phyloP scores from a whole-genome alignment of 2,797 vertebrate species.

The Peromyscus attwateri region DNA sequence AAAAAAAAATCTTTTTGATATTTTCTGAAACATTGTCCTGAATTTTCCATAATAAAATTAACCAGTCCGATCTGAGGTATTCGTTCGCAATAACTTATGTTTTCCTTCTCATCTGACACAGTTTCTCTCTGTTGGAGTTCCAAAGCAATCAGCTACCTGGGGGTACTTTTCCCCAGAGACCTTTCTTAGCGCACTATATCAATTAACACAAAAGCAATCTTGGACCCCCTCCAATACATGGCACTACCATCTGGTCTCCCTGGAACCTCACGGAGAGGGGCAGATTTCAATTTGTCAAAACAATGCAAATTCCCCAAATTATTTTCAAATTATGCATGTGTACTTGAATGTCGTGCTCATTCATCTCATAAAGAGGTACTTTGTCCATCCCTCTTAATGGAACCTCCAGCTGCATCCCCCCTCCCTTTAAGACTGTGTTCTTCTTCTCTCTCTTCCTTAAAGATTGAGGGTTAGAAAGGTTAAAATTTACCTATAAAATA shows the following conservation, averaged over 20 bases:
- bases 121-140: constrained; percentile 87
- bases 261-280: constrained; percentile 82
- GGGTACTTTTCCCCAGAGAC: constrained; percentile 86
- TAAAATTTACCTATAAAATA: constrained; percentile 46
- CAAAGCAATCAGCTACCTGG: constrained; percentile 87
- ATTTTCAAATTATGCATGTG: constrained; percentile 86
- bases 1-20: constrained; percentile 71
- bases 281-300: constrained; percentile 87
- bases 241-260: constrained; percentile 87
- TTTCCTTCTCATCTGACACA: constrained; percentile 84
- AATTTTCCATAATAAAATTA: constrained; percentile 82
- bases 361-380: constrained; percentile 75
- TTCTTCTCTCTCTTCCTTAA: neutral
- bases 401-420: constrained; percentile 26
- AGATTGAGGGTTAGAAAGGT: constrained; percentile 12
- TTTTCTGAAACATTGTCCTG: constrained; percentile 56
- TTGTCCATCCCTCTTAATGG: constrained; percentile 70
- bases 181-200: constrained; percentile 83
- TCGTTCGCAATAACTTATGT: constrained; percentile 81
- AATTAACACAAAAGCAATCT: constrained; percentile 88
- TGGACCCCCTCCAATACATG: constrained; percentile 85
- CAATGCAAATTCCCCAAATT: constrained; percentile 86
- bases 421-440: neutral
- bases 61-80: constrained; percentile 75
- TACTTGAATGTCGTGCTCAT: constrained; percentile 69